Conservation (phyloP, 2,888 invertebrate species). For the Hirudinaria manillensis region DNA sequence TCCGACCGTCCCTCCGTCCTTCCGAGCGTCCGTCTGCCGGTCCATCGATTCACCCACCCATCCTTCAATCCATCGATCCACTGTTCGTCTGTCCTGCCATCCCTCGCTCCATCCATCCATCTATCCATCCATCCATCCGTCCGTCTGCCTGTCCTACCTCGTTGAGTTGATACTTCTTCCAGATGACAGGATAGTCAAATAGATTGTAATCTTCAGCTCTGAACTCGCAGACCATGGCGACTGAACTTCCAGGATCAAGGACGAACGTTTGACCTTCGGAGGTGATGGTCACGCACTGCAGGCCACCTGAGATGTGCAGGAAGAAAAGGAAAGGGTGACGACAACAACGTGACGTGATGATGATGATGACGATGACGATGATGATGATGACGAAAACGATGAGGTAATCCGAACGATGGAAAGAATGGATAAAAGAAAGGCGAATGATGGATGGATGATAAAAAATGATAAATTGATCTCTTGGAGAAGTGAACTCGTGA, state of each 20-base stretch:
- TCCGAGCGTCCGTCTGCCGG: not conserved
- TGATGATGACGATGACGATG: slow-evolving; percentile 16
- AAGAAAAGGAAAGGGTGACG: not conserved
- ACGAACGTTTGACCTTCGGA: not conserved
- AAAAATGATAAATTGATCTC: too few relatives aligned
- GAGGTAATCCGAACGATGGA: not conserved
- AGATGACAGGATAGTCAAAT: slow-evolving; percentile 21
- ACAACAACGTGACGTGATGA: not conserved
- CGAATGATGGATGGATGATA: not conserved
- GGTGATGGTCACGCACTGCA: slow-evolving; percentile 4
- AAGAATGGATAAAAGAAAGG: not conserved
- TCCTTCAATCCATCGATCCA: slow-evolving; percentile 8
- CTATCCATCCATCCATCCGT: not conserved
- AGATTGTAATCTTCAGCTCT: slow-evolving; percentile 19
- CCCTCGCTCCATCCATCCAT: not conserved
- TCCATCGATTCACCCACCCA: not conserved
- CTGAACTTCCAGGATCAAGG: not conserved
- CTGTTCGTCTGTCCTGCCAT: not conserved
- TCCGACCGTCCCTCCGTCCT: not conserved
- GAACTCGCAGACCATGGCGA: slow-evolving; percentile 14
- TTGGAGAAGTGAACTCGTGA: not conserved
- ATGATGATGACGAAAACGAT: not conserved
- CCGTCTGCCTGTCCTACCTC: slow-evolving; percentile 1
- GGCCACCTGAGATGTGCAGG: not conserved
- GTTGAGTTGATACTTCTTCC: slow-evolving; percentile 21